Evolutionary conservation across 2,797 vertebrate genomes (phyloP), one percentile per base, ranked within the genome.

Genomic region (Agapornis canus): DNA sequence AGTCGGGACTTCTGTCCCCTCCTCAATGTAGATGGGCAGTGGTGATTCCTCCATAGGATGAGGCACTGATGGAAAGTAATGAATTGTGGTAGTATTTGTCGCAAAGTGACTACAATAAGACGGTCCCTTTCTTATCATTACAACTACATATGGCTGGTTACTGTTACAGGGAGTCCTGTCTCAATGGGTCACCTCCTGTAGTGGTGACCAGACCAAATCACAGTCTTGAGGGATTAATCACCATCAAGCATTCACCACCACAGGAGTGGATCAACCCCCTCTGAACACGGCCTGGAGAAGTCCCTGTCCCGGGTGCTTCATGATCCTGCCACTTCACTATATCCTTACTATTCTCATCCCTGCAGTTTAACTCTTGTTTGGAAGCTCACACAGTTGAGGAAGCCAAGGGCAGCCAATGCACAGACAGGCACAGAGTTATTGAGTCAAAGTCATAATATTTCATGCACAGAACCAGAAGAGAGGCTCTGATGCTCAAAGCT

Each of bases 21-120:
- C 93, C 97, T 97, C 96, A 97, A 96, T 97, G 96, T 95, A 95
- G 97, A 97, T 97, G 95, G 96, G 95, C 96, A 97, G 97, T 96
- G 96, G 93, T 96, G 96, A 96, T 96, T 97, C 95, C 95, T 97
- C 97, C 97, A 97, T 97, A 97, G 96, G 96, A 93, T 97, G 95
- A 96, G 93, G 94, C 97, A 95, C 97, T 97, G 96, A 97, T 97
- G 96, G 97, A 97, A 97, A 97, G 97, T 97, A 97, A 97, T 97
- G 96, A 97, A 97, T 97, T 72, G 95, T 97, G 95, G 97, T 96
- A 97, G 96, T 97, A 97, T 97, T 96, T 96, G 94, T 97, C 89
- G 65, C 92, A 97, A 95, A 97, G 94, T 93, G 92, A 96, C 95
- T 96, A 93, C 84, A 97, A 94, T 90, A 95, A 97, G 96, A 97